Evolutionary conservation across 2,113 vertebrate species (phyloP).

Genomic region (Zapornia atra): DNA sequence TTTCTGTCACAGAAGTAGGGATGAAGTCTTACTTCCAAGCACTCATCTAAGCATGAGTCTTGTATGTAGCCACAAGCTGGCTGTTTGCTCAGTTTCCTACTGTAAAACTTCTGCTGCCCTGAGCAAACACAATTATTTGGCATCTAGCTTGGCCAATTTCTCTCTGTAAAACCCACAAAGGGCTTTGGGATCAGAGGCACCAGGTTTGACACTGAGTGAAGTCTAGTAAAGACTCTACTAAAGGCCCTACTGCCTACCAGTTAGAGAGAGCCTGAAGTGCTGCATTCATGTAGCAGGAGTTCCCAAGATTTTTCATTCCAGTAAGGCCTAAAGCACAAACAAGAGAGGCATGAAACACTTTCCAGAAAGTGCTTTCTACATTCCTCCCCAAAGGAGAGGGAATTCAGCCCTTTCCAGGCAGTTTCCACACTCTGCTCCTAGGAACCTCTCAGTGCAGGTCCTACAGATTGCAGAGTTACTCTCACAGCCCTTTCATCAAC

Average conservation of each 20-base stretch:
- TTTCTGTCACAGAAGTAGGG: neutral
- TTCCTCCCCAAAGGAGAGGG: neutral
- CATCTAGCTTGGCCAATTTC: neutral
- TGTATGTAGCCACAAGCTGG: neutral
- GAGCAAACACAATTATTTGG: neutral
- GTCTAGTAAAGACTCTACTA: neutral
- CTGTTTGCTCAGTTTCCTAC: neutral
- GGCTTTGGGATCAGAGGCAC: neutral
- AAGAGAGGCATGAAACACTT: neutral
- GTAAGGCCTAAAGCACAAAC: constrained; percentile 84
- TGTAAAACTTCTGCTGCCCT: neutral
- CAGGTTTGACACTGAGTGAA: neutral
- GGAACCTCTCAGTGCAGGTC: neutral
- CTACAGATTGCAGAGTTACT: neutral
- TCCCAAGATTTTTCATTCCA: constrained; percentile 98
- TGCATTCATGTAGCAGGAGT: constrained; percentile 99
- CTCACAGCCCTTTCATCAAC: neutral
- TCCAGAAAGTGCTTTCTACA: neutral
- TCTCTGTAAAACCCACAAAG: neutral
- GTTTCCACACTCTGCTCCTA: neutral
- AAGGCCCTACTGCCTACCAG: constrained; percentile 80
- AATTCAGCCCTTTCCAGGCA: neutral
- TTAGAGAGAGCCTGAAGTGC: constrained; percentile 97
- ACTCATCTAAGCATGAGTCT: neutral
- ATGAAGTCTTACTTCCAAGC: neutral